Conservation (phyloP, 2,797 vertebrate species). For the Ibycter americanus region DNA sequence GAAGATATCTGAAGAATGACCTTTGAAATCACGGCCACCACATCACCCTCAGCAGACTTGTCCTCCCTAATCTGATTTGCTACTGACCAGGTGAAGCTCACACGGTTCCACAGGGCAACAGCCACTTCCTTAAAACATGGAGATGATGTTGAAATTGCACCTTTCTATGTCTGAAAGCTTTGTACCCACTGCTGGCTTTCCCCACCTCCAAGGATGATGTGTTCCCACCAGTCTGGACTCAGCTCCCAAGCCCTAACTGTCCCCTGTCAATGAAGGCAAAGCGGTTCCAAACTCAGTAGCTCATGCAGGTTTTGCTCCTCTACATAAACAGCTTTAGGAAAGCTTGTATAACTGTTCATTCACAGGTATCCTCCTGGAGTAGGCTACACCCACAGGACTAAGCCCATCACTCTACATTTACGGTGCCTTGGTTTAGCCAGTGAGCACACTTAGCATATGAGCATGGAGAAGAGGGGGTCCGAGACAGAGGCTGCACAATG, state of each 20-base stretch:
- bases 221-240: background rate
- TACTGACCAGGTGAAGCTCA: background rate
- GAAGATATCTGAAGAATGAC: background rate
- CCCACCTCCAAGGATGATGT: background rate
- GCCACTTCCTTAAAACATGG: background rate
- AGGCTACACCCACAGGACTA: background rate
- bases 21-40: background rate
- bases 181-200: background rate
- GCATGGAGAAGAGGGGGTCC: background rate
- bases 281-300: background rate
- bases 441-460: background rate
- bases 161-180: background rate
- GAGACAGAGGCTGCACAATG: fast-evolving
- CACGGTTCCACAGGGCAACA: background rate
- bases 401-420: background rate
- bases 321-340: background rate
- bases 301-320: background rate
- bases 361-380: background rate
- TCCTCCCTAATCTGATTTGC: background rate
- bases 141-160: background rate
- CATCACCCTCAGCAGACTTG: background rate
- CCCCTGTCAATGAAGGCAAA: background rate
- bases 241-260: background rate
- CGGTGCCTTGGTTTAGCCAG: background rate
- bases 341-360: background rate